Evolutionary conservation across 64 coral and sea anemone genomes (phyloP), one percentile per base, ranked within the genome.

Genomic region (Pachyseris speciosa): DNA sequence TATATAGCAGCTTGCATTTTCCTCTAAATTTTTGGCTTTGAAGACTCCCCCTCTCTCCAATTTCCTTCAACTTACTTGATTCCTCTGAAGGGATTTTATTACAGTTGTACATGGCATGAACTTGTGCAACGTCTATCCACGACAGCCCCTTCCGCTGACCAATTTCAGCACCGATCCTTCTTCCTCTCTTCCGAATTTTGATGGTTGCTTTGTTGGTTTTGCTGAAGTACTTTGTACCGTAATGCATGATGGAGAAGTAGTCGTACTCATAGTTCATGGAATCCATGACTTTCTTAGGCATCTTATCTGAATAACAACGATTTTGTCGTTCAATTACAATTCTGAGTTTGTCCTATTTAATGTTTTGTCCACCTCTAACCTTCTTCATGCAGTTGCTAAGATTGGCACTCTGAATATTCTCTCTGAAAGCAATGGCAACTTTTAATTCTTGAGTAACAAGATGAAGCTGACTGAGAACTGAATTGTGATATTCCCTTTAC

Each of bases 211-310:
- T 95, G 2, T 86, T 85, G 67, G 95, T 98, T 68, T 83, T 93
- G 55, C 93, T 95, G 73, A 95, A 98, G 51, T 95, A 98, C 74
- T 93, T 98, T 8, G 78, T 68, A 0, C 96, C 96, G n/a, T 98
- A 98, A 77, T 98, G 96, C 96, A 98, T 98, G 36, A 98, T 94
- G 25, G 93, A 95, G 70, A 86, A 83, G 50, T 92, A 98, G 74
- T 98, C 96, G 41, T 98, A 98, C 0, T 94, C 96, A 42, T 95
- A 98, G 2, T 71, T 85, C 90, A 95, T 98, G 9, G 93, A 95
- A 40, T 98, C 93, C 93, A 98, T 89, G 0, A 89, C 63, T 42
- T 78, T 92, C 25, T 49, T 92, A 12, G 93, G 93, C 89, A 98
- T 92, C 65, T 95, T 98, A 44, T 95, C 96, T 98, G 72, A 22